Conservation (phyloP, 2,888 invertebrate genomes). For the Pteria penguin region DNA sequence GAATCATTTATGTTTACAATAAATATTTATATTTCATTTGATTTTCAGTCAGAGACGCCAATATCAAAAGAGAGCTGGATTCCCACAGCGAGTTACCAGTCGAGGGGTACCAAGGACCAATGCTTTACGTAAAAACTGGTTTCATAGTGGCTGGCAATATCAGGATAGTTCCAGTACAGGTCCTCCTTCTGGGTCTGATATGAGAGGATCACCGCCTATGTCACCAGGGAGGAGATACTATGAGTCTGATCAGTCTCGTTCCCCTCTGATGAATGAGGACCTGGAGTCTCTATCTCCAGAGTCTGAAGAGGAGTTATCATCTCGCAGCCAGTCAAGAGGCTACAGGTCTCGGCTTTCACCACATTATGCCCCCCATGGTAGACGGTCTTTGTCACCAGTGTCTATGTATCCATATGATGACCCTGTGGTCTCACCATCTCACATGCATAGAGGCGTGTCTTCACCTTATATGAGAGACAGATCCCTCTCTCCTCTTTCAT, state of each 20-base stretch:
- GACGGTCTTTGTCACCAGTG: not conserved
- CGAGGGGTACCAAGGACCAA: constrained; percentile 19
- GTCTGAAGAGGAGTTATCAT: constrained; percentile 1
- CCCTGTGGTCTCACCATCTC: not conserved
- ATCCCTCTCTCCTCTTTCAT: not conserved
- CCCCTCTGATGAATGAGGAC: constrained; percentile 11
- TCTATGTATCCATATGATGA: not conserved
- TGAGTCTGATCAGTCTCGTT: constrained; percentile 19
- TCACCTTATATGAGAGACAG: not conserved
- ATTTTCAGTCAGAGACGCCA: not conserved
- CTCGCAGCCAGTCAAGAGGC: not conserved
- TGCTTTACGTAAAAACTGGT: constrained; percentile 22
- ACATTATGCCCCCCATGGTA: not conserved
- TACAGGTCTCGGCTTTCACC: constrained; percentile 21
- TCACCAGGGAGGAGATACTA: constrained; percentile 32
- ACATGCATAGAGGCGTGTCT: not conserved
- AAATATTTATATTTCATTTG: too few relatives aligned
- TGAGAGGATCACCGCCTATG: constrained; percentile 1
- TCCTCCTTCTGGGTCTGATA: not conserved
- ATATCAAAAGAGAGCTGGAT: not conserved
- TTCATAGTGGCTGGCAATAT: constrained; percentile 25
- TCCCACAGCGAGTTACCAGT: not conserved
- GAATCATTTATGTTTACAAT: too few relatives aligned
- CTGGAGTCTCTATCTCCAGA: constrained; percentile 19
- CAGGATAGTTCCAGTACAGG: constrained; percentile 11